These are phyloP conservation scores for Caenorhabditis inopinata DNA, from an alignment of 1,140 invertebrate genomes.

Conservation along the genomic window DNA sequence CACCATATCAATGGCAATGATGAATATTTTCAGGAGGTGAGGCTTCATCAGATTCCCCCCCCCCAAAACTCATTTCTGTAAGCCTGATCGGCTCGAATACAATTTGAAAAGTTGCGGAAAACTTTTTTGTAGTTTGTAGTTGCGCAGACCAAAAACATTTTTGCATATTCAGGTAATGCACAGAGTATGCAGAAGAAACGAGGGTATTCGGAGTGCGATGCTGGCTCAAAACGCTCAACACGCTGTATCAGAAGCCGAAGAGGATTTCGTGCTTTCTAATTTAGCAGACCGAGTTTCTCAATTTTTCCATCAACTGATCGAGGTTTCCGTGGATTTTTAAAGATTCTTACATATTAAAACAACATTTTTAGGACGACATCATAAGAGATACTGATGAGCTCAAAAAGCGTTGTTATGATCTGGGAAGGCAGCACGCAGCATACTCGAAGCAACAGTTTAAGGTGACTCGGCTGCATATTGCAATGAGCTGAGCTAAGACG, in stretches of 20 bases:
- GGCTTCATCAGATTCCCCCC: background rate
- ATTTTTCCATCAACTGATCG: background rate
- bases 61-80: too few species aligned
- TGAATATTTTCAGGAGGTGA: constrained; percentile 7
- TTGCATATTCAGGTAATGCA: background rate
- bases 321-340: background rate
- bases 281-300: background rate
- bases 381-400: background rate
- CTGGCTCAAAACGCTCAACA: background rate
- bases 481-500: background rate
- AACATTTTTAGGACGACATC: background rate
- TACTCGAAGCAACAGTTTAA: constrained; percentile 12
- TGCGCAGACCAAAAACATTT: too few species aligned
- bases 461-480: background rate
- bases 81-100: too few species aligned
- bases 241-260: background rate
- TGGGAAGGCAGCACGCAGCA: background rate
- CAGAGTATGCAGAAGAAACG: background rate
- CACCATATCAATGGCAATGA: constrained; percentile 6
- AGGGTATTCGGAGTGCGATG: background rate
- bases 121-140: background rate
- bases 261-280: constrained; percentile 8
- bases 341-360: background rate
- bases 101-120: too few species aligned
- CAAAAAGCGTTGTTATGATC: background rate